phyloP scores from a whole-genome alignment of 2,797 vertebrate genomes.

The Eospalax fontanierii region DNA sequence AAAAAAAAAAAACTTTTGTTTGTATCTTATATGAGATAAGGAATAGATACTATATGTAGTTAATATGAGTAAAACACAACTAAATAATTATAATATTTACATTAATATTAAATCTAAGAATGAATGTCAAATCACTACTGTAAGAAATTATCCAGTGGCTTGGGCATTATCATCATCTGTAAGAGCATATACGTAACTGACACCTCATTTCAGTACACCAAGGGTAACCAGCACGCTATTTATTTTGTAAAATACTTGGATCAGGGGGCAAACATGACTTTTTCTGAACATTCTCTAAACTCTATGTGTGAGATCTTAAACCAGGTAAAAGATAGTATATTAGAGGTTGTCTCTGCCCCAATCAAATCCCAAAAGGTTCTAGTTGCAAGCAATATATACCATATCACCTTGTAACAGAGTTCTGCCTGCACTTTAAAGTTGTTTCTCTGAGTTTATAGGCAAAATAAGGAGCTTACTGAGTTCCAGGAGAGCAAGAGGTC shows the following conservation, averaged over 20 bases:
- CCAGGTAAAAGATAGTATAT: not conserved
- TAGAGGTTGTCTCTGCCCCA: not conserved
- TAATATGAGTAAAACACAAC: not conserved
- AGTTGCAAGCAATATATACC: not conserved
- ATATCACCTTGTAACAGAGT: not conserved
- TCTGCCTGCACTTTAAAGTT: not conserved
- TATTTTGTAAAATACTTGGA: not conserved
- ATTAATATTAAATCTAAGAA: constrained; percentile 16
- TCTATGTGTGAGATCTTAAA: not conserved
- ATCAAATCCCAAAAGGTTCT: not conserved
- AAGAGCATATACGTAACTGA: not conserved
- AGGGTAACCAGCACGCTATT: not conserved
- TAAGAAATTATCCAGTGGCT: not conserved
- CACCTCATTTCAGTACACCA: not conserved
- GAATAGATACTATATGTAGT: not conserved
- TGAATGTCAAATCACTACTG: not conserved
- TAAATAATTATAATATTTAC: not conserved
- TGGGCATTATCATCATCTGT: not conserved
- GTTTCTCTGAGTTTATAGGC: not conserved
- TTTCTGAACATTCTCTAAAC: constrained; percentile 36
- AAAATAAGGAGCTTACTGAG: not conserved
- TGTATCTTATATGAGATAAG: not conserved
- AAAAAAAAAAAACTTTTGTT: too few species aligned
- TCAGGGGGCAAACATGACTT: not conserved
- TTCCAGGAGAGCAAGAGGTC: not conserved